Conservation (phyloP, 2,797 vertebrate genomes). For the Pipistrellus kuhlii region DNA sequence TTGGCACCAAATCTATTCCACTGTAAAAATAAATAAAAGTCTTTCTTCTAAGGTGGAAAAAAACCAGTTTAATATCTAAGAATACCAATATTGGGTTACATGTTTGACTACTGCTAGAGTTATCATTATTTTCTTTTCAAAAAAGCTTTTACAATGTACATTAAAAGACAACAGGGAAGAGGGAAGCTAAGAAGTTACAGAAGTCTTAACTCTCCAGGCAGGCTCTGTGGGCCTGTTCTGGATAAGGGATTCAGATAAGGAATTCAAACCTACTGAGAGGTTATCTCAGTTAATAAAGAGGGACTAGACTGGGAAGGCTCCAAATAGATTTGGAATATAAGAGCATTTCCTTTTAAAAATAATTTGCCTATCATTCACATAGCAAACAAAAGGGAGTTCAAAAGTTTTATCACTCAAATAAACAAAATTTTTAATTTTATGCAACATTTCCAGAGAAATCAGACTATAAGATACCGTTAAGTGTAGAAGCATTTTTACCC, state of each 20-base stretch:
- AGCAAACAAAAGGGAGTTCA: constrained; percentile 1
- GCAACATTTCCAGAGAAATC: constrained; percentile 39
- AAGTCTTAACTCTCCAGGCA: constrained; percentile 16
- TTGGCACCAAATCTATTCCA: constrained; percentile 62
- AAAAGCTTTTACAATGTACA: constrained; percentile 39
- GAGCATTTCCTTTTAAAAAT: constrained; percentile 23
- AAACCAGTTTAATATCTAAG: constrained; percentile 45
- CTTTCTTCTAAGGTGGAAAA: constrained; percentile 25
- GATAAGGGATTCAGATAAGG: constrained; percentile 51
- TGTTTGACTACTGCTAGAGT: constrained; percentile 56
- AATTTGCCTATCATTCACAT: background rate
- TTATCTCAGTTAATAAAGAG: constrained; percentile 54
- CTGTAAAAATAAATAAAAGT: constrained; percentile 57
- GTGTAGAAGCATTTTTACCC: background rate
- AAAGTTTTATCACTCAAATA: constrained; percentile 50
- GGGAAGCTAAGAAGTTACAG: constrained; percentile 7
- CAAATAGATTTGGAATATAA: constrained; percentile 14
- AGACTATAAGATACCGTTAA: background rate
- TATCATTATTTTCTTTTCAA: constrained; percentile 66
- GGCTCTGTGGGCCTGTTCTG: constrained; percentile 3
- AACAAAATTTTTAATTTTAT: constrained; percentile 29
- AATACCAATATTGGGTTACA: constrained; percentile 51
- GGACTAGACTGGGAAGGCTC: background rate
- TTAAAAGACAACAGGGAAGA: constrained; percentile 46
- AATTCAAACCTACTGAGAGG: constrained; percentile 50